These are phyloP conservation scores for Pipistrellus pygmaeus DNA, from an alignment of 2,797 vertebrate genomes.

Conservation along the genomic window DNA sequence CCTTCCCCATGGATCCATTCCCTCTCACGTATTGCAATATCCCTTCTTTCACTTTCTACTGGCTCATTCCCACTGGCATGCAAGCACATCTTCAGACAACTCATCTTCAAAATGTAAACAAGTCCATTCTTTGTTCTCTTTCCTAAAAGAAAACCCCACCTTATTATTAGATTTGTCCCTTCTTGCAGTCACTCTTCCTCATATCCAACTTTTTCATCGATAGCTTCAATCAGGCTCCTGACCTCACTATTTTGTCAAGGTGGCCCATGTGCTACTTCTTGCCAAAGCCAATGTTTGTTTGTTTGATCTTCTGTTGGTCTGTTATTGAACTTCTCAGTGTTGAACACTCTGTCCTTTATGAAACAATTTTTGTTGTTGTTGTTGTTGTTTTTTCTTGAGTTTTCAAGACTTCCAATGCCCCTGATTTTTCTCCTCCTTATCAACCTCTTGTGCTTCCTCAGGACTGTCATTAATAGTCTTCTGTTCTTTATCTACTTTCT, in stretches of 20 bases:
- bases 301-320: conserved; percentile 18
- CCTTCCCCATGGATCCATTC: not conserved
- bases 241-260: not conserved
- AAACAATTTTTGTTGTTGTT: not conserved
- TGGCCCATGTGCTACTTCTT: not conserved
- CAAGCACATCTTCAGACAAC: not conserved
- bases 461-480: not conserved
- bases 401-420: not conserved
- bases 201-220: conserved; percentile 7
- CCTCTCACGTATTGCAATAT: not conserved
- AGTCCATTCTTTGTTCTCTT: not conserved
- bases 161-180: not conserved
- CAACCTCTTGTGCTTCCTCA: not conserved
- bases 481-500: not conserved
- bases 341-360: not conserved
- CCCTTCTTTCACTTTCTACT: not conserved
- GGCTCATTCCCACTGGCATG: not conserved
- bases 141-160: not conserved
- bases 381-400: not conserved
- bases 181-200: not conserved
- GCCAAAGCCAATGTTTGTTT: conserved; percentile 10
- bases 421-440: not conserved
- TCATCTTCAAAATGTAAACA: conserved; percentile 2
- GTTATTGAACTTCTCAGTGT: not conserved
- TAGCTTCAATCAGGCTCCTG: not conserved